Evolutionary conservation across 2,797 vertebrate genomes (phyloP).

Genomic region (Miichthys miiuy): DNA sequence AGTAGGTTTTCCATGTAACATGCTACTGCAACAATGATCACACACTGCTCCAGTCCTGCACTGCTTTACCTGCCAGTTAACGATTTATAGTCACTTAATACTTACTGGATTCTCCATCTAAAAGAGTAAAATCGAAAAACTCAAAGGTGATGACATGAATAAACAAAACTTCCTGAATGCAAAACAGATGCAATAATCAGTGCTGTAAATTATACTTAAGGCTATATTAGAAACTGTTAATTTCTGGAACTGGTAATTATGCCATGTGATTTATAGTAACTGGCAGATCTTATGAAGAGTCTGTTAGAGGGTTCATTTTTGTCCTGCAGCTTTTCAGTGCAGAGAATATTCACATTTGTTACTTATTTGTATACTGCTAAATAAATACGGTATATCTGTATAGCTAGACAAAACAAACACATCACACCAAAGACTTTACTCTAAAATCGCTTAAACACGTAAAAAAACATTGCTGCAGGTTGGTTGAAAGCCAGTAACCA

Average conservation of each 20-base stretch:
- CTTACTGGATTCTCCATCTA: constrained; percentile 81
- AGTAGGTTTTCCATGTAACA: constrained; percentile 34
- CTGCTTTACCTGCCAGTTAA: constrained; percentile 68
- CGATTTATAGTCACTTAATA: constrained; percentile 67
- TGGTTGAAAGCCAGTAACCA: not conserved
- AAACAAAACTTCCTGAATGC: not conserved
- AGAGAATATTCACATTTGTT: not conserved
- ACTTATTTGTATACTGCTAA: not conserved
- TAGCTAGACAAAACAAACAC: not conserved
- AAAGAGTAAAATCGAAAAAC: constrained; percentile 62
- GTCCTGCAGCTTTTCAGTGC: not conserved
- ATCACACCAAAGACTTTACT: not conserved
- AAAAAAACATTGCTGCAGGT: not conserved
- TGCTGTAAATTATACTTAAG: not conserved
- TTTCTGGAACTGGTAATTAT: too few relatives aligned
- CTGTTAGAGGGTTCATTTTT: not conserved
- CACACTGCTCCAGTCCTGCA: constrained; percentile 31
- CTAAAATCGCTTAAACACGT: not conserved
- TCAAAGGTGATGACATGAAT: constrained; percentile 30
- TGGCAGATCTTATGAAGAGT: not conserved
- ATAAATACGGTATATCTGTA: not conserved
- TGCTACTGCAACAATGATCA: constrained; percentile 56
- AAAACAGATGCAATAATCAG: not conserved
- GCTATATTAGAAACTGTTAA: not conserved
- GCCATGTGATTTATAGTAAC: not conserved